Conservation (phyloP, 2,888 invertebrate species). For the Hemithea aestivaria region DNA sequence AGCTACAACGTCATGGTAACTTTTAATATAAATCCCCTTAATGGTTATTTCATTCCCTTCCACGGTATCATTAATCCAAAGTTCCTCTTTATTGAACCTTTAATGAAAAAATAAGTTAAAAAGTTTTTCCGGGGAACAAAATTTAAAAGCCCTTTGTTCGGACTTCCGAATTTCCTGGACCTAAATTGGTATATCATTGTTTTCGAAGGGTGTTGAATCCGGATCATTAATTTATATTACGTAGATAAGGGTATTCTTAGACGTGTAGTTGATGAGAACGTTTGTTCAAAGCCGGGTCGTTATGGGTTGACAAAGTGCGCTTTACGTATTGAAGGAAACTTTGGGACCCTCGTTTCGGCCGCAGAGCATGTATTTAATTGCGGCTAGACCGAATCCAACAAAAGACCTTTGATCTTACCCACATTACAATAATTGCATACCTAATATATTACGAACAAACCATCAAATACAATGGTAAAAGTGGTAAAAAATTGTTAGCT, state of each 20-base stretch:
- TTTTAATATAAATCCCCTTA: slow-evolving; percentile 12
- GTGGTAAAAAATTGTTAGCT: no score
- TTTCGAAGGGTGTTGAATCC: slow-evolving; percentile 24
- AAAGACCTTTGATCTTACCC: slow-evolving; percentile 22
- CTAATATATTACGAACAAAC: slow-evolving; percentile 2
- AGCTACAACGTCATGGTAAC: background rate
- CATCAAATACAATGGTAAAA: background rate
- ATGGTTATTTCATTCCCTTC: slow-evolving; percentile 13
- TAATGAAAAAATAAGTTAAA: slow-evolving; percentile 22
- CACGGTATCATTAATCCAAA: slow-evolving; percentile 20
- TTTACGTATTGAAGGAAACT: slow-evolving; percentile 36
- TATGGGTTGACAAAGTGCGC: slow-evolving; percentile 42
- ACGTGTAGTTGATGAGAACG: slow-evolving; percentile 22
- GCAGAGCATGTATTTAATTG: slow-evolving; percentile 42
- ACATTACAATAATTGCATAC: slow-evolving; percentile 4
- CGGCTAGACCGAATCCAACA: slow-evolving; percentile 35
- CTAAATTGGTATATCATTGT: slow-evolving; percentile 30
- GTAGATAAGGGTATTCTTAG: slow-evolving; percentile 15
- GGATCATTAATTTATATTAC: slow-evolving; percentile 33
- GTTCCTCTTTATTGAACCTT: slow-evolving; percentile 21
- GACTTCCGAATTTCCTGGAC: slow-evolving; percentile 21
- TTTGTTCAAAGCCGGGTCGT: slow-evolving; percentile 36
- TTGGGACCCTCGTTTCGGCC: slow-evolving; percentile 38
- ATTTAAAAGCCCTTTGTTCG: slow-evolving; percentile 24
- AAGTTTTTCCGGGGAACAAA: slow-evolving; percentile 20